Evolutionary conservation across 2,113 vertebrate species (phyloP).

Genomic region (Dromaius novaehollandiae): DNA sequence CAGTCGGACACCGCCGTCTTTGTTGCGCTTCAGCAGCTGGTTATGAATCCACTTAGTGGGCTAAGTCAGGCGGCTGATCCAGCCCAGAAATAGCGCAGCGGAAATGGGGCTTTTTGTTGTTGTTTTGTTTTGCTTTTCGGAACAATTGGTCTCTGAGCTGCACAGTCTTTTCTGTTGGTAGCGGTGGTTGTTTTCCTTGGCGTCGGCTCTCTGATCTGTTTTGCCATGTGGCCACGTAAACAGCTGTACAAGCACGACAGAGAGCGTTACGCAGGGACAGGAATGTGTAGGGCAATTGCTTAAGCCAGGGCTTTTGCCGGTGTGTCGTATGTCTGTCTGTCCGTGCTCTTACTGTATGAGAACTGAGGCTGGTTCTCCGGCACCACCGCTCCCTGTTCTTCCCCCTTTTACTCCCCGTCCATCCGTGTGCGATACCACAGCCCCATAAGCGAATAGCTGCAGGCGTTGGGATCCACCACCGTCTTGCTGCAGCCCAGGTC

Average conservation of each 20-base stretch:
- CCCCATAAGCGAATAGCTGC: accelerated
- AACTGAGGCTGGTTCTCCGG: not conserved
- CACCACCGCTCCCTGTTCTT: not conserved
- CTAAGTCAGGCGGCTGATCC: not conserved
- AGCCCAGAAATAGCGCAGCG: not conserved
- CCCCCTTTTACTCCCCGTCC: not conserved
- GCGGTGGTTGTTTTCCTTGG: not conserved
- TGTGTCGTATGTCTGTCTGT: not conserved
- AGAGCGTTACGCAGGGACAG: no score
- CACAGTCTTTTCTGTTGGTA: not conserved
- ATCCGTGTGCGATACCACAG: accelerated
- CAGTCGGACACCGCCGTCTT: not conserved
- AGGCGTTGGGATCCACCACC: accelerated
- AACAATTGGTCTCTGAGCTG: accelerated
- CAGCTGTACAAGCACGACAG: not conserved
- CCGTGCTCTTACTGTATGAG: not conserved
- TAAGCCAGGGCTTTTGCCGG: not conserved
- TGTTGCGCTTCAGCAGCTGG: not conserved
- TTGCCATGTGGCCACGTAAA: accelerated
- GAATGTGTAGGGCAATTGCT: not conserved
- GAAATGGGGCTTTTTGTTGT: not conserved
- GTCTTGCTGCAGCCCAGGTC: not conserved
- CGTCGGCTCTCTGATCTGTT: not conserved
- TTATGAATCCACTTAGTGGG: accelerated
- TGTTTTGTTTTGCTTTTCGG: not conserved